Evolutionary conservation across 2,113 vertebrate genomes (phyloP).

Genomic region (Naja naja): DNA sequence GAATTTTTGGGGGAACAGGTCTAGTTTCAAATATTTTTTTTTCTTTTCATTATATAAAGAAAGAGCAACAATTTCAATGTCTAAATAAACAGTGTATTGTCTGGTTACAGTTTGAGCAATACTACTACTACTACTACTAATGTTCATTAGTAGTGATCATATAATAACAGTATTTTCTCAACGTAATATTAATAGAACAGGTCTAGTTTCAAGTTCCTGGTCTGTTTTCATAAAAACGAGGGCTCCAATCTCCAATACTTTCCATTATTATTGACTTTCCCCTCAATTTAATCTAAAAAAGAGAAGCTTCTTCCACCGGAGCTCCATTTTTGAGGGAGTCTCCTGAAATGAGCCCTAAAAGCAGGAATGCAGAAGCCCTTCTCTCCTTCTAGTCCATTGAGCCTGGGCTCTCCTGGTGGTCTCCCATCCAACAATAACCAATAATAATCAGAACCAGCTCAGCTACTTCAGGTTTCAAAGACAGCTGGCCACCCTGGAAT

Average conservation of each 20-base stretch:
- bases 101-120: too few relatives aligned
- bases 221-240: neutral
- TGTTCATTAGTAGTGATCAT: too few relatives aligned
- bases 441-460: neutral
- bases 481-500: neutral
- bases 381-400: neutral
- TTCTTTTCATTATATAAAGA: too few relatives aligned
- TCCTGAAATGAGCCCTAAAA: neutral
- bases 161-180: too few relatives aligned
- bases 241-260: neutral
- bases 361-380: neutral
- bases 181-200: too few relatives aligned
- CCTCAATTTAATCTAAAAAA: neutral
- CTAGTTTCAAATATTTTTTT: neutral
- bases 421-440: neutral
- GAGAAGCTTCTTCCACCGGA: neutral
- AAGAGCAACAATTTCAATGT: too few relatives aligned
- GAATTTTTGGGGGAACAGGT: neutral
- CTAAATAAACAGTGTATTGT: too few relatives aligned
- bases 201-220: neutral
- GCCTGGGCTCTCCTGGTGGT: neutral
- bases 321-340: neutral
- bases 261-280: neutral
- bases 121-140: too few relatives aligned
- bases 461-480: neutral